A percentile compares a stretch with the other conserved stretches of the same genome.
These are phyloP conservation scores for Phallusia fumigata DNA, from an alignment of 23 tunicate species.

Conservation along the genomic window DNA sequence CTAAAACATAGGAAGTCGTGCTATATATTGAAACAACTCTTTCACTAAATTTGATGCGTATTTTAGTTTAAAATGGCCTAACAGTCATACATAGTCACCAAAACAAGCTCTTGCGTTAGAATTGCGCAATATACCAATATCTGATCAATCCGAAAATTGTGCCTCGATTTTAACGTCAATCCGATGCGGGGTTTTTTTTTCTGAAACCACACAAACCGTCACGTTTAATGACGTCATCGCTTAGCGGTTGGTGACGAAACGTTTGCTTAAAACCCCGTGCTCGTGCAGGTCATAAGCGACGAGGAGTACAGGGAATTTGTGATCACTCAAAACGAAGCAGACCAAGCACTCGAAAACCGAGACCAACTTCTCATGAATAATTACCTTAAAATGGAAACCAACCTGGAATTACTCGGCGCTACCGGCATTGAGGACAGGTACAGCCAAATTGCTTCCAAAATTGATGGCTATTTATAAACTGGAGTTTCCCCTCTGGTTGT, in stretches of 20 bases:
- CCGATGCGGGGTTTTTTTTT: no score
- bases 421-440: conserved; percentile 99
- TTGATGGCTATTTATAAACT: neutral
- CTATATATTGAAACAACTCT: no score
- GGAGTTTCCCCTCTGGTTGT: no score
- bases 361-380: conserved; percentile 60
- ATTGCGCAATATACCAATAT: no score
- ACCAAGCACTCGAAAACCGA: conserved; percentile 62
- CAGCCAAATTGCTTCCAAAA: neutral
- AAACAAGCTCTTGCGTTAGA: no score
- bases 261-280: neutral
- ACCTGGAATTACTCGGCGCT: conserved; percentile 90
- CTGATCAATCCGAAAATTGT: no score
- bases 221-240: neutral
- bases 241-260: neutral
- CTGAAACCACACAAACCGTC: no score
- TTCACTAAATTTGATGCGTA: no score
- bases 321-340: conserved; percentile 51
- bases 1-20: neutral
- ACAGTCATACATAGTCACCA: no score
- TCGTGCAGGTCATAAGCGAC: conserved; percentile 50
- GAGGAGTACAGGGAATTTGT: conserved; percentile 61
- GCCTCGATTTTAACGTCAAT: no score
- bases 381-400: conserved; percentile 61
- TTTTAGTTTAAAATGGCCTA: no score